Base-by-base conservation (phyloP, 1,140 invertebrate genomes). In the Atta texana region DNA sequence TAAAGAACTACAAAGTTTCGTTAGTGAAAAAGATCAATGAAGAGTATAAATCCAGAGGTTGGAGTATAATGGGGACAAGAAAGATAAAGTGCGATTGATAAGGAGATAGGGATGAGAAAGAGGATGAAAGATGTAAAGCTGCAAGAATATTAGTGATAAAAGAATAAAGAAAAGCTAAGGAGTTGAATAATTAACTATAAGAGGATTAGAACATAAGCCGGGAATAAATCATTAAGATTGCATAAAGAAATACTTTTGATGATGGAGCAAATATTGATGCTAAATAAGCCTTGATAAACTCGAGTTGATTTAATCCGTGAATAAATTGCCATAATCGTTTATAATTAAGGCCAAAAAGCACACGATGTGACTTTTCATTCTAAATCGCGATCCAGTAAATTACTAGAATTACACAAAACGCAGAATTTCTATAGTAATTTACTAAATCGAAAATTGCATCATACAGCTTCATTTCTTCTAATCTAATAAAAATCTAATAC, bases 31-130 rank as follows among this genome's bases (percentile, higher is more conserved):
- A 59, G 71, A 72, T 84, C 66, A 63, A 72, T 66, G 53, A 7
- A 44, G 24, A 57, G 24, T 1, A 72, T 64, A 44, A 61, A 53
- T 68, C 59, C 51, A 51, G 31, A 57, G 12, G 16, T 28, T 3
- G 16, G 8, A 34, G 10, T 24, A 51, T 44, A 74, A 51, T 5
- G 31, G 64, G 85, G 16, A 55, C 10, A 8, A 44, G 8, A 44
- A 39, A 57, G 28, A 75, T 53, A 81, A 89, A 89, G 74, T 87
- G 31, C 86, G 57, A 74, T 44, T 76, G 44, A 39, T 7, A 63
- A 16, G 8, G 31, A 51, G 44, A 64, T 66, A 74, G 10, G n/a
- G n/a, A 76, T 24, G n/a, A 66, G 39, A 44, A 8, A 39, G 34
- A 39, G 34, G 34, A 39, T 39, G 28, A 51, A 63, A 72, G 68